A percentile compares a stretch with the other conserved stretches of the same genome.
phyloP scores from a whole-genome alignment of 2,797 vertebrate genomes.

The Furcifer pardalis region DNA sequence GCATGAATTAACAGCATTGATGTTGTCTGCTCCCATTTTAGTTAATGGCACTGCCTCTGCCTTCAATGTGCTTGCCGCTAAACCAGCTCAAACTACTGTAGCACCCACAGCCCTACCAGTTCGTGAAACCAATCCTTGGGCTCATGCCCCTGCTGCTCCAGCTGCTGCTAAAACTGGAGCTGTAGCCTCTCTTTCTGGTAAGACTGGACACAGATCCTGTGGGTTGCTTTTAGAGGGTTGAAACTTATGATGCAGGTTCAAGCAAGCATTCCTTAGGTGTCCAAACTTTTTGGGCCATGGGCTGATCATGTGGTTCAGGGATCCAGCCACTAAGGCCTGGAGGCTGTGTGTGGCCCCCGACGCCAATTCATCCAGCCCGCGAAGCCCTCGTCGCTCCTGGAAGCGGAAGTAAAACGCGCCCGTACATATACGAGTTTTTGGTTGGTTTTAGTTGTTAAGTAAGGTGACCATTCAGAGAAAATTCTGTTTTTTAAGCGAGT shows the following conservation, averaged over 20 bases:
- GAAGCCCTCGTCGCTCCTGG: no score
- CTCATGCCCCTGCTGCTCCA: conserved; percentile 81
- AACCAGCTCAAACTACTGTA: conserved; percentile 80
- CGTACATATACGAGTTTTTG: no score
- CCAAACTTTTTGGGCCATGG: no score
- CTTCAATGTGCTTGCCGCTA: conserved; percentile 85
- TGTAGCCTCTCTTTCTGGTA: conserved; percentile 77
- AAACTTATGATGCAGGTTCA: conserved; percentile 32
- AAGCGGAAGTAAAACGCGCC: no score
- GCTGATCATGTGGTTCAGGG: no score
- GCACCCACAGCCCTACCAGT: conserved; percentile 86
- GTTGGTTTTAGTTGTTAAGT: no score
- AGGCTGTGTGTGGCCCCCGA: no score
- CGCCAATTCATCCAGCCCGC: no score
- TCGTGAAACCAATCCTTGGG: conserved; percentile 98
- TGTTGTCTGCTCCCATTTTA: conserved; percentile 88
- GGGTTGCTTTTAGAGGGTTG: conserved; percentile 66
- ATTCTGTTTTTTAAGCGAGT: no score
- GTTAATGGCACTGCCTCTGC: conserved; percentile 90
- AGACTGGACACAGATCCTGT: conserved; percentile 77
- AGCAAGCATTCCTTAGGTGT: background rate
- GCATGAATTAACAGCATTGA: conserved; percentile 79
- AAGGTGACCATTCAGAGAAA: no score
- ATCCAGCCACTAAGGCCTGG: no score
- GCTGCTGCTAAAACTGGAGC: conserved; percentile 83